Conservation (phyloP, 2,888 invertebrate genomes). For the Erannis defoliaria region DNA sequence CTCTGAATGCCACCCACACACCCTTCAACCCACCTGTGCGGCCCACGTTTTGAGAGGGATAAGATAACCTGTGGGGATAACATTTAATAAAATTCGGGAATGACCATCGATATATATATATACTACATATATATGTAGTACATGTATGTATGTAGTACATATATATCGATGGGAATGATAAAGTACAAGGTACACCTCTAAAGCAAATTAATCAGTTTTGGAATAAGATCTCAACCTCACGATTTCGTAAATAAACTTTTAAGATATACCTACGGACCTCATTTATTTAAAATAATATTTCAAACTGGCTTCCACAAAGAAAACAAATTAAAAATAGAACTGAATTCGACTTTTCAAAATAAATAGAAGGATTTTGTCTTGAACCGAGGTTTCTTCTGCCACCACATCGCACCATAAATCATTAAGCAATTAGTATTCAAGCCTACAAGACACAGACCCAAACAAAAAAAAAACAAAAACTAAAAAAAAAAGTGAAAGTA, state of each 20-base stretch:
- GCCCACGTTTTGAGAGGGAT: no score
- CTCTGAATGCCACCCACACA: no score
- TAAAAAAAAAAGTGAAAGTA: slow-evolving; percentile 35
- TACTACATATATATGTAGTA: no score
- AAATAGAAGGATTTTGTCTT: not conserved
- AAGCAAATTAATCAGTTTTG: no score
- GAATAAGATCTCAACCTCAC: not conserved
- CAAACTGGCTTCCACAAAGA: not conserved
- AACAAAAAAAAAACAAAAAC: slow-evolving; percentile 45
- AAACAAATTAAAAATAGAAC: not conserved
- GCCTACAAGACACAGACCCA: slow-evolving; percentile 56
- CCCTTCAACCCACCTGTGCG: no score
- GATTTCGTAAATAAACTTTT: not conserved
- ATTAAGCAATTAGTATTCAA: slow-evolving; percentile 61
- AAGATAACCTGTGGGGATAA: no score
- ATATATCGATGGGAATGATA: no score
- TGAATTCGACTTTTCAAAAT: not conserved
- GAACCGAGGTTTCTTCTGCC: slow-evolving; percentile 51
- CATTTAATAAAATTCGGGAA: no score
- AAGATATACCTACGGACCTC: not conserved
- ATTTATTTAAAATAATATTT: not conserved
- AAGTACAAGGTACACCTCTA: no score
- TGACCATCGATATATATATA: no score
- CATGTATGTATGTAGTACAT: no score
- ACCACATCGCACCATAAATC: slow-evolving; percentile 17